These are phyloP conservation scores for Sus scrofa DNA, from an alignment of 2,113 vertebrate species.

Conservation along the genomic window DNA sequence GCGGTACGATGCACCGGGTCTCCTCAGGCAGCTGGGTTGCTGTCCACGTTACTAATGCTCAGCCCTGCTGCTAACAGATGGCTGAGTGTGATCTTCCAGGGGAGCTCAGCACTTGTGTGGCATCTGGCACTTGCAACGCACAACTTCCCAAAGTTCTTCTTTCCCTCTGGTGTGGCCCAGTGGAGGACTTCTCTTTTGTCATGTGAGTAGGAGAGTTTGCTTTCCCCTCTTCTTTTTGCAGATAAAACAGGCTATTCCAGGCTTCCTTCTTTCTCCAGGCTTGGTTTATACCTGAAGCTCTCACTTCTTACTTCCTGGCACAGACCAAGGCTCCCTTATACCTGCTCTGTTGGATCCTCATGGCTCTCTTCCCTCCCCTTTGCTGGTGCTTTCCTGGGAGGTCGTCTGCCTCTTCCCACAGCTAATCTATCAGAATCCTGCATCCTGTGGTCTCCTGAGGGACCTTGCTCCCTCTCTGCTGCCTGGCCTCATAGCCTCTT, in stretches of 20 bases:
- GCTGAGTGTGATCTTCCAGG: slow-evolving; percentile 59
- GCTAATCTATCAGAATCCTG: neutral
- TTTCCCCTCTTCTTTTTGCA: neutral
- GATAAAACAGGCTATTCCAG: neutral
- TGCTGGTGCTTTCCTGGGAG: neutral
- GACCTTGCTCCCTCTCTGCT: neutral
- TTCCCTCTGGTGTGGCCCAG: slow-evolving; percentile 35
- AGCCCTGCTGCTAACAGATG: slow-evolving; percentile 72
- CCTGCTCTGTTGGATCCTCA: neutral
- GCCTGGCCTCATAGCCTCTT: neutral
- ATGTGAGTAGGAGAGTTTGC: neutral
- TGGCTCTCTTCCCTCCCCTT: neutral
- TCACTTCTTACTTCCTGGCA: neutral
- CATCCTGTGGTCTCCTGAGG: neutral
- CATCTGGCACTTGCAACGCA: neutral
- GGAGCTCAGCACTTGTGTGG: slow-evolving; percentile 47
- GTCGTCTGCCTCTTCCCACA: neutral
- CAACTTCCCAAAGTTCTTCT: slow-evolving; percentile 28
- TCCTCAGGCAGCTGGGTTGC: slow-evolving; percentile 53
- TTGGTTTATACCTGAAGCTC: neutral
- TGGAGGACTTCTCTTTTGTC: neutral
- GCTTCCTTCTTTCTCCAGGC: neutral
- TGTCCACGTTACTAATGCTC: slow-evolving; percentile 70
- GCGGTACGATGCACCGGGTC: neutral
- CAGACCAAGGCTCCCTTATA: neutral